Evolutionary conservation across 2,797 vertebrate genomes (phyloP), one percentile per base, ranked within the genome.

Genomic region (Huso huso): DNA sequence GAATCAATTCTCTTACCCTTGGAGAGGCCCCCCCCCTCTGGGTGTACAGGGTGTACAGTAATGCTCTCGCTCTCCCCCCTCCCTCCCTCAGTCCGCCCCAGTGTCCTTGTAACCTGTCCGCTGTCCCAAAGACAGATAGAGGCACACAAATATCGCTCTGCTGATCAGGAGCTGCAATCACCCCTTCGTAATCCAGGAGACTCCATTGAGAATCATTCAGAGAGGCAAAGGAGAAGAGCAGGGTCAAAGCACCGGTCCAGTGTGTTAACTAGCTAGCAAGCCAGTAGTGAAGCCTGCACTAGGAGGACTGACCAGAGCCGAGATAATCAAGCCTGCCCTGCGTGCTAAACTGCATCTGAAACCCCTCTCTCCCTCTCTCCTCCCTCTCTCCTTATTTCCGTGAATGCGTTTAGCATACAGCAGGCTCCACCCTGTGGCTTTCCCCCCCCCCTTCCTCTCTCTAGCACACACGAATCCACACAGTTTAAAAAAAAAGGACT

Each of bases 341-440:
- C 64, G 75, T 67, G 78, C 81, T 75, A 78, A 74, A 78, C 71
- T 79, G 75, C 77, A 76, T 83, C 77, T 80, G 75, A 18, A 68
- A 69, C 52, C 77, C 76, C 73, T 59, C 61, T 62, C 68, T 67
- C 65, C 1, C 53, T 49, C 65, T n/a, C 55, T 62, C 58, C 37
- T 64, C 48, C 37, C 37, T 37, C 37, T 37, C 4, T 4, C 37
- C 37, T 37, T 37, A 51, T 66, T 66, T 15, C 63, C 57, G 69
- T 78, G 73, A 74, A 71, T 53, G 51, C 12, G n/a, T 15, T 62
- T 68, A 82, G 81, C 76, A 74, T 75, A 37, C 37, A 71, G 64
- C 82, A 80, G 4, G 84, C 87, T 85, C 88, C 88, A 84, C 83
- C 88, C 77, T 77, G 85, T 88, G 88, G 86, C 69, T 48, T 62